These are phyloP conservation scores for Lamellibrachia columna DNA, from an alignment of 2,888 invertebrate species.

Conservation along the genomic window DNA sequence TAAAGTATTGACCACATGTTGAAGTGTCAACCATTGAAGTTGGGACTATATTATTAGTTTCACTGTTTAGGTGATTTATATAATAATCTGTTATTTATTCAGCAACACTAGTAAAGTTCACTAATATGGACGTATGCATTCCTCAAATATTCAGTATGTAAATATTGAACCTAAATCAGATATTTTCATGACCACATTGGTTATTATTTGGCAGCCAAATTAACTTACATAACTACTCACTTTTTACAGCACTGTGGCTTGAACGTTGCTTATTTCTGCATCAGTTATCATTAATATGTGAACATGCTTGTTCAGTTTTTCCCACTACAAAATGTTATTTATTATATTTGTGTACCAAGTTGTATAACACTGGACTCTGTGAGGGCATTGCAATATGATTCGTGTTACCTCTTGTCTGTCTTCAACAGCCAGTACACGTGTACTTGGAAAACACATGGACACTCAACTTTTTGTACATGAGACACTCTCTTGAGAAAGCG, in stretches of 20 bases:
- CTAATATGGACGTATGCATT: background rate
- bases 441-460: background rate
- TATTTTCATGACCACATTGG: background rate
- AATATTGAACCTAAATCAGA: background rate
- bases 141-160: background rate
- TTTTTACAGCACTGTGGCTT: background rate
- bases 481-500: background rate
- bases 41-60: background rate
- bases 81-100: background rate
- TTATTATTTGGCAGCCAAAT: background rate
- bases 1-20: background rate
- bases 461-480: background rate
- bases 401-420: background rate
- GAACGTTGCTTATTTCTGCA: no score
- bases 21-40: background rate
- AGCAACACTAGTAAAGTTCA: background rate
- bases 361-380: no score
- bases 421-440: background rate
- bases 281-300: no score
- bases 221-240: background rate
- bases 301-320: no score
- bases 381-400: background rate
- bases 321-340: no score
- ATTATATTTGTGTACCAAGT: no score
- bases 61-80: background rate